A percentile compares a stretch with the other conserved stretches of the same genome.
Evolutionary conservation across 1,140 invertebrate species (phyloP).

Genomic region (Neodiprion lecontei): DNA sequence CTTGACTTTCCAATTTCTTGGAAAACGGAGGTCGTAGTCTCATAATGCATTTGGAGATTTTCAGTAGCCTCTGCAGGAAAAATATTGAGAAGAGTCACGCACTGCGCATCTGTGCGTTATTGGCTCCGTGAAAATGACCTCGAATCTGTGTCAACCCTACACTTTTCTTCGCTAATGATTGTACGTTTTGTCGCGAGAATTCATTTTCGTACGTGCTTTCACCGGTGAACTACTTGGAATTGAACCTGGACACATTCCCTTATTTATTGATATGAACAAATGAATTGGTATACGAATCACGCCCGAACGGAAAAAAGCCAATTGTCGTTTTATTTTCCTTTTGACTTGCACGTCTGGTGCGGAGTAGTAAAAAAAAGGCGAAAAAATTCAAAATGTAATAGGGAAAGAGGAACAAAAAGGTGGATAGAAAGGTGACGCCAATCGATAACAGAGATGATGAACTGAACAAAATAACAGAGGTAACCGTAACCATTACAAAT

Average conservation of each 20-base stretch:
- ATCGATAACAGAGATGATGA: too few relatives aligned
- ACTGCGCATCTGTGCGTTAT: not conserved
- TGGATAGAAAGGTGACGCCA: too few relatives aligned
- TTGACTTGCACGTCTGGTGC: too few relatives aligned
- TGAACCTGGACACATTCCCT: not conserved
- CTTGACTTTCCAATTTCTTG: too few relatives aligned
- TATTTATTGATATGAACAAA: not conserved
- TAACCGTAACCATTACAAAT: too few relatives aligned
- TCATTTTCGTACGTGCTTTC: not conserved
- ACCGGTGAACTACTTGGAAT: not conserved
- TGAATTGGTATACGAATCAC: not conserved
- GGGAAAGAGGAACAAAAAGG: not conserved
- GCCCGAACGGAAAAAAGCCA: not conserved
- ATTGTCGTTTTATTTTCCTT: too few relatives aligned
- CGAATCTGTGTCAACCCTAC: not conserved
- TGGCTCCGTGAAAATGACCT: not conserved
- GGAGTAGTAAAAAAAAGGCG: not conserved
- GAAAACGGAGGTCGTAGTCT: too few relatives aligned
- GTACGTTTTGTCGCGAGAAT: not conserved
- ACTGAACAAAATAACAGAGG: too few relatives aligned
- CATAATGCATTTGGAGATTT: too few relatives aligned
- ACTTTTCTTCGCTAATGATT: not conserved
- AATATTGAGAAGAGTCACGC: not conserved
- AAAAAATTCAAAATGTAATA: not conserved
- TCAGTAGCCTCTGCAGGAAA: too few relatives aligned